Evolutionary conservation across 2,113 vertebrate species (phyloP).

Genomic region (Planiliza haematocheilus): DNA sequence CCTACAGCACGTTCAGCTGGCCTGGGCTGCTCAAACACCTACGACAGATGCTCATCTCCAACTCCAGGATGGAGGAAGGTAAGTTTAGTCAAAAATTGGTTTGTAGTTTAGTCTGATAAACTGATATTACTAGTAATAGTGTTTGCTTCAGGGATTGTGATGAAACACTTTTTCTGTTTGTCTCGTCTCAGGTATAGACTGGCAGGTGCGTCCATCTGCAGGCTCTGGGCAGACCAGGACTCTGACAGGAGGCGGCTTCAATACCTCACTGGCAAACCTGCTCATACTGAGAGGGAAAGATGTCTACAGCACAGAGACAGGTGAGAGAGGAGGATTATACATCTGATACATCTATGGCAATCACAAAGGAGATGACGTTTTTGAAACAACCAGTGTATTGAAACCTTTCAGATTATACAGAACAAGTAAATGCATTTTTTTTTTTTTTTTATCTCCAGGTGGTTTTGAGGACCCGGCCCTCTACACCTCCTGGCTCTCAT

Average conservation of each 20-base stretch:
- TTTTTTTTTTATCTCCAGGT: conserved; percentile 72
- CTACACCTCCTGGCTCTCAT: conserved; percentile 90
- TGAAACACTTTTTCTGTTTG: background rate
- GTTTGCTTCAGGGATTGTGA: background rate
- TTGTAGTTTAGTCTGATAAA: background rate
- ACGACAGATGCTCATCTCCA: conserved; percentile 95
- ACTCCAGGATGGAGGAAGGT: conserved; percentile 95
- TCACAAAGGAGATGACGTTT: background rate
- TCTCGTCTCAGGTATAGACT: conserved; percentile 87
- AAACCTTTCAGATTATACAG: background rate
- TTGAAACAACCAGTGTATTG: no score
- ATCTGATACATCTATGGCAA: background rate
- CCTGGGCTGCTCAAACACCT: conserved; percentile 91
- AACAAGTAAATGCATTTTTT: background rate
- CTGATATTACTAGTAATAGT: background rate
- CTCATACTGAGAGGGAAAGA: conserved; percentile 94
- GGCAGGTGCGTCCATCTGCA: conserved; percentile 85
- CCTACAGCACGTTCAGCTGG: conserved; percentile 93
- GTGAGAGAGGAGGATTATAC: conserved; percentile 72
- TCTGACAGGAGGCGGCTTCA: conserved; percentile 80
- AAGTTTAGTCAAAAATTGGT: conserved; percentile 8
- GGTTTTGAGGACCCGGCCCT: conserved; percentile 88
- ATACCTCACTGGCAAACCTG: conserved; percentile 93
- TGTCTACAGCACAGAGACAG: conserved; percentile 82
- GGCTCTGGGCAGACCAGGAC: conserved; percentile 57